Base-by-base conservation (phyloP, 2,113 vertebrate species). In the Prietella phreatophila region DNA sequence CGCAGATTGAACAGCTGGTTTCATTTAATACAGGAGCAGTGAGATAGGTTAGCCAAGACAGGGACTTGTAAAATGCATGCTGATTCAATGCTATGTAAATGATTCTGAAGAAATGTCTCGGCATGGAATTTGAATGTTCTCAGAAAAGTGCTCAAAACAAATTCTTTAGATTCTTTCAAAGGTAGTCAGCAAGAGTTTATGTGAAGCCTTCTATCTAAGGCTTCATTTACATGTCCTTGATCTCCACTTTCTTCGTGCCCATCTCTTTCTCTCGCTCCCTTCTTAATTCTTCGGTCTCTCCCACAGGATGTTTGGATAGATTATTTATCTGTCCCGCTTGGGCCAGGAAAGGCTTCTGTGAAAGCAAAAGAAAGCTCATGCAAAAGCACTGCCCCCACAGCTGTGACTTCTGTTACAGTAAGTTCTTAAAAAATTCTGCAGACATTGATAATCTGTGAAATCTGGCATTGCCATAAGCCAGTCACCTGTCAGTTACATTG, bases 381-480 rank as follows among this genome's bases (percentile, higher is more conserved):
- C 96, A 97, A 93, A 97, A 98, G 92, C 96, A 98, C 89, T 99
- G 98, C 87, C 98, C 98, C 0, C 95, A 95, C 88, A 97, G 96
- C 95, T 99, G 98, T 11, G 97, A 99, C 94, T 99, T 99, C 95
- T 99, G 98, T 94, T 97, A 97, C 0, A 97, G 98, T 99, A 96
- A 88, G 95, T 87, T 86, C 22, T 69, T 56, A 6, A 55, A 36
- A 67, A 67, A n/a, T 27, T 63, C 17, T 3, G 17, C 47, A 53
- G 55, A 53, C 39, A n/a, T 20, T 14, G 15, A 65, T 61, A 8
- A 39, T 33, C 25, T 65, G 33, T 82, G n/a, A 73, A 60, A 22
- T 1, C 9, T 22, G 53, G 36, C 56, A 8, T 36, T 81, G n/a
- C 15, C n/a, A 11, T 30, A 22, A 22, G 53, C 14, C 50, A 82